Evolutionary conservation across 2,888 invertebrate species (phyloP), one percentile per base, ranked within the genome.

Genomic region (Eucera pruinosa): DNA sequence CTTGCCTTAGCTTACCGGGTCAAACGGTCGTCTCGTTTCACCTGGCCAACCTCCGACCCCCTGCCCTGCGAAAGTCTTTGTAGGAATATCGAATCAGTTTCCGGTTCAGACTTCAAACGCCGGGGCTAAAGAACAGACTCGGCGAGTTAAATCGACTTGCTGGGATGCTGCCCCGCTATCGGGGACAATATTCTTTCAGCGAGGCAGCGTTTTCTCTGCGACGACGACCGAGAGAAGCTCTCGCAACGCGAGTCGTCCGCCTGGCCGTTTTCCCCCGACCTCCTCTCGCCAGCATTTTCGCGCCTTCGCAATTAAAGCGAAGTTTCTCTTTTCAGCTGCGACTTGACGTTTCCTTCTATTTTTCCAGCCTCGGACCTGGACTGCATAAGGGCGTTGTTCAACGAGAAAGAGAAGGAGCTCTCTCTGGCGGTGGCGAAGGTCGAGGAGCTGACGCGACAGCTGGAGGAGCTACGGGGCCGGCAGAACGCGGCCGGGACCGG

Each of bases 401-500:
- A 97, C 94, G 98, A 98, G 92, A 99, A 99, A 92, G 99, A 99
- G 92, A 98, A 98, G 93, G 98, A 99, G 93, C 93, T 99, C 78
- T 97, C 98, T 70, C 94, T 98, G 94, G 99, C 99, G n/a, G 98
- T 99, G 91, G 97, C 97, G 89, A 98, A 98, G 93, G 99, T 99
- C 90, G 98, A 99, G 91, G 98, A 98, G 93, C 94, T 99, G 91
- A 98, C 98, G 81, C 94, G 97, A 88, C 98, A 99, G 93, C 94
- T 99, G 84, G 99, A 99, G 92, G 98, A 98, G 90, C 93, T 99
- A 86, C 94, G 97, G 74, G 94, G 94, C 48, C 90, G 89, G 57
- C 90, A 91, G 81, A 88, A 87, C 92, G 96, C 86, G 95, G 96
- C 68, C 93, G 96, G 90, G 93, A 85, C 83, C 74, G 83, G 86